Percentiles rank a stretch among this genome's conserved stretches.
Conservation (phyloP, 2,888 invertebrate genomes). For the Acleris cristana region DNA sequence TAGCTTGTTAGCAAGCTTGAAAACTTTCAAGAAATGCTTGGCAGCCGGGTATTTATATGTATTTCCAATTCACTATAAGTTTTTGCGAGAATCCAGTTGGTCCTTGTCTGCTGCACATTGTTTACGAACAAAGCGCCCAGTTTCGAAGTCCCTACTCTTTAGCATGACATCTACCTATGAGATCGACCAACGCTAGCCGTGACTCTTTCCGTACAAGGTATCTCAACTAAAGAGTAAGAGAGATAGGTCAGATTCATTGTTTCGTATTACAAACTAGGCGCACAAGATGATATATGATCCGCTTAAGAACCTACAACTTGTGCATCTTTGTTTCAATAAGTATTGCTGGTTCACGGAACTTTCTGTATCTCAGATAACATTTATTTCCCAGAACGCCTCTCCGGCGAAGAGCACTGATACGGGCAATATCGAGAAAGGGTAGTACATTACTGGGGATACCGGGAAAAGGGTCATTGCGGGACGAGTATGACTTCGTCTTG, state of each 20-base stretch:
- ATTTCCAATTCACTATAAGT: conserved; percentile 63
- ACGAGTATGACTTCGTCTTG: no score
- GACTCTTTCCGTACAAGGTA: no score
- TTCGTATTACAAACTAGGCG: conserved; percentile 36
- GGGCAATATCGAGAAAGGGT: no score
- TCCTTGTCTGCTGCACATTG: conserved; percentile 63
- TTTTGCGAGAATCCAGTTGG: conserved; percentile 58
- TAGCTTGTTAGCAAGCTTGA: no score
- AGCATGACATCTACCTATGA: no score
- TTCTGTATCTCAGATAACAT: conserved; percentile 51
- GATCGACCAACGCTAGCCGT: no score
- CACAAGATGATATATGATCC: conserved; percentile 39
- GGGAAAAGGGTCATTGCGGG: no score
- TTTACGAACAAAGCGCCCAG: conserved; percentile 70
- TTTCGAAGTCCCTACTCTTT: no score
- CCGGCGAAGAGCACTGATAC: no score
- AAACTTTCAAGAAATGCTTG: conserved; percentile 13
- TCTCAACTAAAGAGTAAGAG: no score
- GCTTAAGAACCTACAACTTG: conserved; percentile 59
- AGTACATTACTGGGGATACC: no score
- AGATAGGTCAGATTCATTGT: no score
- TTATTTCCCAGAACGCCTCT: conserved; percentile 3
- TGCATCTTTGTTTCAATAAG: conserved; percentile 70
- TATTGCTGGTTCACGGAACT: conserved; percentile 71
- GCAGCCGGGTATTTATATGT: conserved; percentile 42